Base-by-base conservation (phyloP, 2,888 invertebrate species). In the Hybos culiciformis region DNA sequence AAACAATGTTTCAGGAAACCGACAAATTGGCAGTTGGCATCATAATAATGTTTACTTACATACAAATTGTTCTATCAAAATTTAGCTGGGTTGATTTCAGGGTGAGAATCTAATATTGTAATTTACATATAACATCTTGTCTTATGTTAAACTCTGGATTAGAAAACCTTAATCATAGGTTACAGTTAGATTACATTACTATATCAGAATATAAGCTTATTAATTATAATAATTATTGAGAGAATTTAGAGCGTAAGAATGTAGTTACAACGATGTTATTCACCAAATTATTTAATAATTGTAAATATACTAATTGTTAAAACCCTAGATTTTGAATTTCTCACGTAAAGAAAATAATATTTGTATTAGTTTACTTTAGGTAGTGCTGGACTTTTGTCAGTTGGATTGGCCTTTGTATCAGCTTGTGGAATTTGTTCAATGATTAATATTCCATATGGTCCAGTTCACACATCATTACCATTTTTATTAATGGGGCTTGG, bases 401-500 rank as follows among this genome's bases (percentile, higher is more conserved):
- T 86, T 26, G 81, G 75, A 7, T 73, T 84, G 69, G 78, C 86
- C 1, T 81, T 85, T 54, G 59, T 78, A 3, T 73, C 78, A 24
- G 75, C 83, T 2, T 73, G 80, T 43, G 80, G 84, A 40, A 60
- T 84, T 56, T 83, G 84, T 56, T 80, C 84, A 2, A 59, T 77
- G 8, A 57, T 81, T 44, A 79, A 80, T 7, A 69, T 85, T 26
- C 73, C 80, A 23, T 86, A 83, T 60, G 84, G 86, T 2, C 86
- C 86, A 1, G 79, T 87, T 1, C 86, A 88, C 60, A 79, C 82
- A 9, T 81, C 85, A 12, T 64, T 87, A 46, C 86, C 86, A 6
- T 86, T 88, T 63, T 70, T 88, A 45, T 60, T 88, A 14, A 77
- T 87, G 74, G 86, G 86, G 47, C 72, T 84, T 51, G 72, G 82